Evolutionary conservation across 1,140 invertebrate species (phyloP), one percentile per base, ranked within the genome.

Genomic region (Zaprionus davidi): DNA sequence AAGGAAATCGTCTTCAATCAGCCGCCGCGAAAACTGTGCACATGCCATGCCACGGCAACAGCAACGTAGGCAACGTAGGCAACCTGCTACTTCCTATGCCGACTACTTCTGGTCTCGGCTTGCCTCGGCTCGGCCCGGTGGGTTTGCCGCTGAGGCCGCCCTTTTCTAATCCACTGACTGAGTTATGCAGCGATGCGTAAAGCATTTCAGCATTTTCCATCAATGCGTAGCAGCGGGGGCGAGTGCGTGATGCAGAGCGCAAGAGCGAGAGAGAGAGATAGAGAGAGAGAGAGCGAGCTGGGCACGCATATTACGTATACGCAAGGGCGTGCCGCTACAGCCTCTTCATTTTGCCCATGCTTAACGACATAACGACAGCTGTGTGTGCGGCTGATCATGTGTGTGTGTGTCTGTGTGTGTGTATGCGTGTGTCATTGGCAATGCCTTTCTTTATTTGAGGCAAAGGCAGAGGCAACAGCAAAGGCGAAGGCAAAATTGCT

Each of bases 151-250:
- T 66, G 55, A 60, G 59, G 79, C 74, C 85, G 85, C 85, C 85
- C 86, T 90, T 90, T 90, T 90, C 85, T 90, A 90, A 90, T 90
- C 85, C 86, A 90, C 68, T 90, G 85, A 85, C 85, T 90, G 85
- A 90, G 82, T 80, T 90, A 90, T 90, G 81, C 85, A 90, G 85
- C 88, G 85, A 81, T 85, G 85, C 85, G 85, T 88, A 90, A 90
- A 90, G 85, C 86, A 87, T 90, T 90, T 85, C 86, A 90, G 86
- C 86, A 90, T 90, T 90, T 90, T 90, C 85, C 85, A 90, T 90
- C 85, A 90, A 90, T 90, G 84, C 12, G 55, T 20, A 13, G 17
- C 28, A 58, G 44, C 79, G 57, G 15, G 51, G 6, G 24, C 22
- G 51, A 41, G 22, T 28, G 53, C 53, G 26, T 56, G 53, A 34